Conservation (phyloP, 2,888 invertebrate species). For the Minunthozetes semirufus region DNA sequence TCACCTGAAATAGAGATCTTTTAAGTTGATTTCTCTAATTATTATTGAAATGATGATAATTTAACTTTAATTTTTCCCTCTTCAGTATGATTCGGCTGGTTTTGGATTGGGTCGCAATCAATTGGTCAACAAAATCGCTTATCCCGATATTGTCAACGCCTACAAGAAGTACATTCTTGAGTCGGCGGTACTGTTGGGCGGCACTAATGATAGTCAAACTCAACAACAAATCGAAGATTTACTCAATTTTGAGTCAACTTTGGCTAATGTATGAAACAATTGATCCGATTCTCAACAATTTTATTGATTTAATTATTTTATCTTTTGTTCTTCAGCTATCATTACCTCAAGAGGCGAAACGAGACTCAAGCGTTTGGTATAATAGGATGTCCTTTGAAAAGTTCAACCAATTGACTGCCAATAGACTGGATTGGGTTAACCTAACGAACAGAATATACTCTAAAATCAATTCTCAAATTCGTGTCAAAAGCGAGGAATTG, state of each 20-base stretch:
- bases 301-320: neutral
- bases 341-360: slow-evolving; percentile 41
- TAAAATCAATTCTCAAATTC: slow-evolving; percentile 60
- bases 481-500: slow-evolving; percentile 51
- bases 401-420: slow-evolving; percentile 46
- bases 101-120: slow-evolving; percentile 33
- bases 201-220: slow-evolving; percentile 17
- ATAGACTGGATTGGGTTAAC: slow-evolving; percentile 41
- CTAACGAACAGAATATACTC: slow-evolving; percentile 7
- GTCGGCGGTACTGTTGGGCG: slow-evolving; percentile 34
- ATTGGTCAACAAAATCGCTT: neutral
- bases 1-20: no score
- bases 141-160: slow-evolving; percentile 26
- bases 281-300: neutral
- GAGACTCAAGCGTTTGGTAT: slow-evolving; percentile 45
- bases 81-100: slow-evolving; percentile 8
- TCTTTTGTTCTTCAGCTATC: slow-evolving; percentile 8
- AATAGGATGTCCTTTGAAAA: slow-evolving; percentile 46
- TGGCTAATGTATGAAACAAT: slow-evolving; percentile 19
- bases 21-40: no score
- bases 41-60: neutral
- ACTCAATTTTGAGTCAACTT: slow-evolving; percentile 15
- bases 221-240: slow-evolving; percentile 30
- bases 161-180: slow-evolving; percentile 33
- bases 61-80: neutral